These are phyloP conservation scores for Junonia oenone DNA, from an alignment of 2,888 invertebrate species.

Conservation along the genomic window DNA sequence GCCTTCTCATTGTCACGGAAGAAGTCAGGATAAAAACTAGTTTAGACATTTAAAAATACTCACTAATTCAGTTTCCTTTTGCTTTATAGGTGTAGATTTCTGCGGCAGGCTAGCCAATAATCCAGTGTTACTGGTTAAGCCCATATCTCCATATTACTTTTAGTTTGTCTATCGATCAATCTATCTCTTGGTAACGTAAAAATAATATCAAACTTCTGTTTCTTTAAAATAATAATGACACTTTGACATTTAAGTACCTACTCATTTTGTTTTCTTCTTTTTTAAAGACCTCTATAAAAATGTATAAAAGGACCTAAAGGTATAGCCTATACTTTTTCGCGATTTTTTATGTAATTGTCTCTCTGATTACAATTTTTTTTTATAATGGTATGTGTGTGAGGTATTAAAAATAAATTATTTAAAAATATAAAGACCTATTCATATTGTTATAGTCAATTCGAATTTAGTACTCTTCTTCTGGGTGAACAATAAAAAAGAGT, in stretches of 20 bases:
- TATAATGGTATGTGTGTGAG: too few relatives aligned
- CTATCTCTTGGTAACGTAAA: conserved; percentile 51
- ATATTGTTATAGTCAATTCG: too few relatives aligned
- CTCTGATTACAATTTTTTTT: too few relatives aligned
- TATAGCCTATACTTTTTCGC: too few relatives aligned
- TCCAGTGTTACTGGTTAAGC: conserved; percentile 82
- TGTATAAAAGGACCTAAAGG: too few relatives aligned
- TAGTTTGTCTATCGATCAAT: conserved; percentile 50
- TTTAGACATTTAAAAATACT: not conserved
- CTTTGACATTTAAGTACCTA: conserved; percentile 5
- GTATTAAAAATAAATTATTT: too few relatives aligned
- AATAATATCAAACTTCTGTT: conserved; percentile 8
- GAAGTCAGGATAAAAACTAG: too few relatives aligned
- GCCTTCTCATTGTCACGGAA: too few relatives aligned
- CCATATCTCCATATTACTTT: conserved; percentile 56
- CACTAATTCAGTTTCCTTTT: conserved; percentile 40
- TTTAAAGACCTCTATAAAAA: not conserved
- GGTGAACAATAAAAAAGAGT: too few relatives aligned
- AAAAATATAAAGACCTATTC: too few relatives aligned
- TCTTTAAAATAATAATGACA: conserved; percentile 2
- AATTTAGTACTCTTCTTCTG: too few relatives aligned
- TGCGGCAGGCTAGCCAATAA: conserved; percentile 79
- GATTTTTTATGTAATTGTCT: too few relatives aligned
- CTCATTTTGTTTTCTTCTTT: not conserved
- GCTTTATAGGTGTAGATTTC: conserved; percentile 53